Percentiles rank a stretch among this genome's conserved stretches.
phyloP scores from a whole-genome alignment of 1,140 invertebrate species.

The Nephila pilipes region DNA sequence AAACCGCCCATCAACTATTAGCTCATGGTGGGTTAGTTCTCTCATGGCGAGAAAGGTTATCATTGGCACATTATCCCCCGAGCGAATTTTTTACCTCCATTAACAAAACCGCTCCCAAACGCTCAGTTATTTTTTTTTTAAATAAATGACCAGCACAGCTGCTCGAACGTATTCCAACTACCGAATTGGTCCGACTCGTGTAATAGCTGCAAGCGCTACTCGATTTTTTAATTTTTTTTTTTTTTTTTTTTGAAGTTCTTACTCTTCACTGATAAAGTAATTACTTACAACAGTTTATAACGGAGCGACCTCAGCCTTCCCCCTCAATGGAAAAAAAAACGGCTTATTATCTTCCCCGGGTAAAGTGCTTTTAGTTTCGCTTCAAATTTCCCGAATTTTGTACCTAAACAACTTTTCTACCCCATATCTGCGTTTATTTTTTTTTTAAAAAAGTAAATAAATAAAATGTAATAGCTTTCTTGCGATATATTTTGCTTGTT shows the following conservation, averaged over 20 bases:
- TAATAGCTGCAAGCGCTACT: slow-evolving; percentile 55
- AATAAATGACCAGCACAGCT: slow-evolving; percentile 69
- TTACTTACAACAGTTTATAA: slow-evolving; percentile 70
- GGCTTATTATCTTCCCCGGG: slow-evolving; percentile 56
- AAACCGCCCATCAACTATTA: background rate
- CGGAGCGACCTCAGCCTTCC: slow-evolving; percentile 12
- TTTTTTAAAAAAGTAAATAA: background rate
- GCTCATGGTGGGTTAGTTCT: slow-evolving; percentile 25
- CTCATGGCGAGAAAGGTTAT: slow-evolving; percentile 43
- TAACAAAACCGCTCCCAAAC: slow-evolving; percentile 60
- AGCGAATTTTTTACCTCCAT: slow-evolving; percentile 58
- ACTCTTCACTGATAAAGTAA: slow-evolving; percentile 69
- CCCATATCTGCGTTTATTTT: background rate
- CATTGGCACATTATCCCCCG: slow-evolving; percentile 58
- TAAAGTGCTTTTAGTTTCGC: slow-evolving; percentile 64
- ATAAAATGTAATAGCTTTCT: slow-evolving; percentile 52
- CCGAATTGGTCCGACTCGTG: slow-evolving; percentile 52
- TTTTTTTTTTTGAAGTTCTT: slow-evolving; percentile 11
- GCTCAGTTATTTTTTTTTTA: slow-evolving; percentile 23
- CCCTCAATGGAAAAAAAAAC: background rate
- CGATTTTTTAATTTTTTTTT: background rate
- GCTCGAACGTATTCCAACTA: slow-evolving; percentile 49
- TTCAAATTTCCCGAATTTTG: slow-evolving; percentile 61
- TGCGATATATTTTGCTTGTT: slow-evolving; percentile 35
- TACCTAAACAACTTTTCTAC: slow-evolving; percentile 35